Evolutionary conservation across 2,113 vertebrate genomes (phyloP), one percentile per base, ranked within the genome.

Genomic region (Taxidea taxus): DNA sequence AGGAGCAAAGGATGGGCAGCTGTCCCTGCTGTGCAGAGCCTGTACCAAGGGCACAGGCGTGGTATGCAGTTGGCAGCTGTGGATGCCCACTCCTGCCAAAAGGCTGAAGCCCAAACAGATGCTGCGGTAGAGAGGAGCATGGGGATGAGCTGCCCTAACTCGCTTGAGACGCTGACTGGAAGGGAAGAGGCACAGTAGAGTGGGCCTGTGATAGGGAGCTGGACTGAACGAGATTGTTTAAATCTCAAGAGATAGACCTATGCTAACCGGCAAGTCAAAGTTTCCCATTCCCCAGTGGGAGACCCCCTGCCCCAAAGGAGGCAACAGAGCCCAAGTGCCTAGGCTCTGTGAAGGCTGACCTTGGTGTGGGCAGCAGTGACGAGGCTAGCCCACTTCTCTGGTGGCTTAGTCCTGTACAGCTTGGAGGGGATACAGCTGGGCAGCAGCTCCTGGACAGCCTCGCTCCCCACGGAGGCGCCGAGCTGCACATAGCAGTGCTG

Each of bases 401-500:
- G 98, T 58, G 99, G 95, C 97, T 99, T 99, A 82, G 98, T 98
- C 94, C 99, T 99, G 94, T 99, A 97, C 94, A 99, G 98, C 94
- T 99, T 98, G 83, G 70, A 97, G 94, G 98, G 99, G 91, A 99
- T 97, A 87, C 99, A 99, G 78, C 99, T 99, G 68, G 99, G 98
- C 66, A 99, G 99, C 4, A 99, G 98, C 83, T 98, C 98, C 97
- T 97, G 99, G 54, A 99, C 97, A 0, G 99, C 97, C 3, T 99
- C 98, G 6, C 97, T 98, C 47, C 97, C 96, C 74, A 95, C 94
- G 0, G 98, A 98, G 11, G 99, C 97, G 6, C 99, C 99, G 23
- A 99, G 99, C 72, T 99, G 98, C 95, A 99, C 98, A n/a, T 99
- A 99, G 91, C 99, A 99, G 97, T 99, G 99, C 96, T 99, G 99